Evolutionary conservation across 2,888 invertebrate species (phyloP).

Genomic region (Drosophila siamana): DNA sequence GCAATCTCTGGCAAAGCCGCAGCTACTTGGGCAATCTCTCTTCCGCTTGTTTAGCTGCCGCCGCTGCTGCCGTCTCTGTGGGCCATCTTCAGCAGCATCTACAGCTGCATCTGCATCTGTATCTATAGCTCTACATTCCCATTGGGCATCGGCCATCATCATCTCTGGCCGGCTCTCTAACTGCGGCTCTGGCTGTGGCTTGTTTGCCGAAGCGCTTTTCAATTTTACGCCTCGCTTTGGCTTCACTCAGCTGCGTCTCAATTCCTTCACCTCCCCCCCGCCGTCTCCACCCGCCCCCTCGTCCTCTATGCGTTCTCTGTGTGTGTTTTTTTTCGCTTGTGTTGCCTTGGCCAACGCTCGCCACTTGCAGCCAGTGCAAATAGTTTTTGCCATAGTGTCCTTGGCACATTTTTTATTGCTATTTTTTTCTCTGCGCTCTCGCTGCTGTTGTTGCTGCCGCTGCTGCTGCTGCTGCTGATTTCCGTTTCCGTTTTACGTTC

Average conservation of each 20-base stretch:
- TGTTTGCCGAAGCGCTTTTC: constrained; percentile 73
- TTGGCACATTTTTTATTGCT: constrained; percentile 75
- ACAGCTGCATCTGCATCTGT: background rate
- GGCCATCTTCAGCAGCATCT: constrained; percentile 2
- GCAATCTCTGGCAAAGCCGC: constrained; percentile 24
- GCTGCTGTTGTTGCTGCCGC: constrained; percentile 37
- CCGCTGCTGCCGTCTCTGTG: constrained; percentile 23
- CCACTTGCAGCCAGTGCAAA: constrained; percentile 57
- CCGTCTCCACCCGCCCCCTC: no score
- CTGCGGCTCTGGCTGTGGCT: constrained; percentile 23
- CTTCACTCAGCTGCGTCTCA: constrained; percentile 65
- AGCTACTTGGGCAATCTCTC: constrained; percentile 57
- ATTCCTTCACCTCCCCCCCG: constrained; percentile 29
- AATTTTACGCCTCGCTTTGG: constrained; percentile 75
- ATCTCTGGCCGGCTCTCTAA: constrained; percentile 6
- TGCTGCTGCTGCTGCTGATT: constrained; percentile 68
- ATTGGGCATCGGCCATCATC: constrained; percentile 23
- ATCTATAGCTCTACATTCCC: background rate
- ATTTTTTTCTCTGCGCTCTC: constrained; percentile 49
- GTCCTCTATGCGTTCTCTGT: no score
- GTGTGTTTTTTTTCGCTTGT: constrained; percentile 3
- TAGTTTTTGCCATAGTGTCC: constrained; percentile 77
- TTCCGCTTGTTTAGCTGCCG: constrained; percentile 68
- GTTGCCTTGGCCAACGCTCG: constrained; percentile 25
- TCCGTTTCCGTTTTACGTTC: constrained; percentile 81